Base-by-base conservation (phyloP, 2,888 invertebrate genomes). In the Megastigmus dorsalis region DNA sequence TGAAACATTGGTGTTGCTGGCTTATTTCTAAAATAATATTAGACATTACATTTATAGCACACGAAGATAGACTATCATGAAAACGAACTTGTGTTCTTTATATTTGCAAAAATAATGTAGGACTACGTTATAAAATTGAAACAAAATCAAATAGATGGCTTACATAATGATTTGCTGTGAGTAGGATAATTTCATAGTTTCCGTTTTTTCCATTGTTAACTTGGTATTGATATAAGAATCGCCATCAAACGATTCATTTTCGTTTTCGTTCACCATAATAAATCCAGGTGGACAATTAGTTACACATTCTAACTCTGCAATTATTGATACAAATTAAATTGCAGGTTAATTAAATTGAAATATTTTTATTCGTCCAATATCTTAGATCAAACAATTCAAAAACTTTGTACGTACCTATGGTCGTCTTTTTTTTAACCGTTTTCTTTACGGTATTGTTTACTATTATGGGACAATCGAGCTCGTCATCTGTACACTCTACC, bases 401-500 rank as follows among this genome's bases (percentile, higher is more conserved):
- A 23, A 33, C 20, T 5, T 20, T 2, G 0, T n/a, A 41, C 55
- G 2, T 43, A 74, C 70, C 54, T 28, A 69, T 65, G n/a, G 28
- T 65, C 2, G 50, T 70, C 71, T 55, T 38, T 3, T 45, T 55
- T 3, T 28, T 18, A 15, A 71, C 66, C 23, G 62, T 62, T 20
- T 69, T 28, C 28, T 74, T n/a, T 76, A 38, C 9, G 62, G 41
- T 26, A 28, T 7, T n/a, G 20, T 88, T 5, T n/a, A n/a, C n/a
- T n/a, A n/a, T n/a, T n/a, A 1, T 2, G 4, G 20, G 28, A 81
- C 96, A 96, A 71, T 91, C 89, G 2, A 88, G 86, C 88, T 96
- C 96, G 85, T 96, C 96, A 82, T 96, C 95, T 0, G 94, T 92
- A 81, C 96, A 96, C 86, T 96, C 93, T 77, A 92, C 90, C 0